These are phyloP conservation scores for Sturmia bella DNA, from an alignment of 2,888 invertebrate genomes.

Conservation along the genomic window DNA sequence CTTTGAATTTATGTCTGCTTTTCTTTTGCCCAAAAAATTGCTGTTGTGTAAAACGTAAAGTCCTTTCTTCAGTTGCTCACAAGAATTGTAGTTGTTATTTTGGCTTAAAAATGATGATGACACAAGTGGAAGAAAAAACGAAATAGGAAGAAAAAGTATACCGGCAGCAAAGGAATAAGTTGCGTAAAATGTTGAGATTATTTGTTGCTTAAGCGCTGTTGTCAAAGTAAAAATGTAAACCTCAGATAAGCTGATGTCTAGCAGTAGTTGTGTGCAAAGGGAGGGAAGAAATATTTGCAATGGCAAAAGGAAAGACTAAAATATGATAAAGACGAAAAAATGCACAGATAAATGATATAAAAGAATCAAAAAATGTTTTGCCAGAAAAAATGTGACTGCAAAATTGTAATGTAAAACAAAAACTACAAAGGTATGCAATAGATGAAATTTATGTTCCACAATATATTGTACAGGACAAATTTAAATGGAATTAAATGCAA, in stretches of 20 bases:
- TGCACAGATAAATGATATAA: no score
- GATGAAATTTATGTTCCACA: no score
- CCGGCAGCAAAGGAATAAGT: slow-evolving; percentile 55
- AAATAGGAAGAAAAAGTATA: slow-evolving; percentile 5
- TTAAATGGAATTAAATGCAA: no score
- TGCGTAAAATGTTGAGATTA: slow-evolving; percentile 68
- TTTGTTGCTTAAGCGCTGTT: slow-evolving; percentile 54
- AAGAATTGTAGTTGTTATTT: slow-evolving; percentile 1
- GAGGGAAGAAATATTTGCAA: neutral
- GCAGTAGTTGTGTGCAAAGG: neutral
- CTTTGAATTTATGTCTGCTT: slow-evolving; percentile 63
- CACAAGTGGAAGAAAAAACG: slow-evolving; percentile 41
- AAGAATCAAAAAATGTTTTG: no score
- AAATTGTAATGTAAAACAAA: no score
- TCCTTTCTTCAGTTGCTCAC: slow-evolving; percentile 12
- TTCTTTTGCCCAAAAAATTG: neutral
- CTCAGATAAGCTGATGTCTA: slow-evolving; percentile 53
- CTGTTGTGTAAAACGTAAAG: neutral
- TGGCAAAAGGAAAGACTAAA: no score
- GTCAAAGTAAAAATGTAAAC: slow-evolving; percentile 45
- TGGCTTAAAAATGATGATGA: slow-evolving; percentile 11
- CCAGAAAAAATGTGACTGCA: no score
- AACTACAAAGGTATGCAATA: no score
- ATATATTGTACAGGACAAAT: no score
- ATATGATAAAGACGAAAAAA: no score